Conservation (phyloP, 2,888 invertebrate genomes). For the Phorcus lineatus region DNA sequence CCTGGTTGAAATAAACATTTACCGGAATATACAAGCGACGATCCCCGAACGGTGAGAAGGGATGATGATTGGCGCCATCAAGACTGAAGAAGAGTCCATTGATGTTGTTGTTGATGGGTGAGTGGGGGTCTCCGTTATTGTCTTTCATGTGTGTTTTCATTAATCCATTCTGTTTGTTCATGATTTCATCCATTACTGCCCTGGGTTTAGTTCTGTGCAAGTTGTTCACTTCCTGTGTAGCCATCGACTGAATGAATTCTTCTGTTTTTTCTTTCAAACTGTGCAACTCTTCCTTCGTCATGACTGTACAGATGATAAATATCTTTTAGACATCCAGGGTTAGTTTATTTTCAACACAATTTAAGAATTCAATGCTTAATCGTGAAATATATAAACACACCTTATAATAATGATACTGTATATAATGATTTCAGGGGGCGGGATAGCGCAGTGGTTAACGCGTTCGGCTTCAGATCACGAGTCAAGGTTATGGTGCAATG, state of each 20-base stretch:
- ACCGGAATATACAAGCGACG: slow-evolving; percentile 35
- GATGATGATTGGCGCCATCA: slow-evolving; percentile 37
- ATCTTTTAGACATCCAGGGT: too few species aligned
- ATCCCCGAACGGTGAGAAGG: slow-evolving; percentile 39
- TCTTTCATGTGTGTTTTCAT: slow-evolving; percentile 25
- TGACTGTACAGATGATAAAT: not conserved
- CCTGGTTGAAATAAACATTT: slow-evolving; percentile 1
- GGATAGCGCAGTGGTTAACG: too few species aligned
- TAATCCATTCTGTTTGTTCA: not conserved
- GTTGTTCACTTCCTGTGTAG: not conserved
- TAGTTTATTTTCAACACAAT: too few species aligned
- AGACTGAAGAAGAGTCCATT: slow-evolving; percentile 24
- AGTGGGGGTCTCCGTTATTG: slow-evolving; percentile 21
- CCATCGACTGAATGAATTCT: not conserved
- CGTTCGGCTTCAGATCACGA: too few species aligned
- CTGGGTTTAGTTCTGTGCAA: slow-evolving; percentile 11
- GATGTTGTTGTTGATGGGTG: slow-evolving; percentile 12
- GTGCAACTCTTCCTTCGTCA: not conserved
- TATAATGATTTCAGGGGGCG: too few species aligned
- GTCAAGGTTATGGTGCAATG: too few species aligned
- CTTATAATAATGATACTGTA: too few species aligned
- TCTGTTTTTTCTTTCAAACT: not conserved
- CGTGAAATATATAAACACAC: too few species aligned
- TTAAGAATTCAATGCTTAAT: too few species aligned
- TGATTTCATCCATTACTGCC: not conserved